Percentiles rank a stretch among this genome's conserved stretches.
These are phyloP conservation scores for Perdita meconis DNA, from an alignment of 2,888 invertebrate genomes.

Conservation along the genomic window DNA sequence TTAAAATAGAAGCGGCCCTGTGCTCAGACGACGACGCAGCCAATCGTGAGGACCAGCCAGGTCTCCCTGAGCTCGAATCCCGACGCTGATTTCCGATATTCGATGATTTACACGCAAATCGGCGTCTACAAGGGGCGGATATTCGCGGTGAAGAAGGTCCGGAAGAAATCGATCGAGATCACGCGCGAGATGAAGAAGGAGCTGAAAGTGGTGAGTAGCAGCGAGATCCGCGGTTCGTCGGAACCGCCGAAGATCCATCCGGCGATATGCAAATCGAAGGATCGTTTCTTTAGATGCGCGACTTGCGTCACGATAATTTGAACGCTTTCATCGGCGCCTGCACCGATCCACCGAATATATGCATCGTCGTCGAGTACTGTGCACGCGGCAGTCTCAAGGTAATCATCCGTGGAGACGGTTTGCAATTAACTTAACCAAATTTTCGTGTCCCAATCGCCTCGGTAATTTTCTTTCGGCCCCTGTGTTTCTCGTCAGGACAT, in stretches of 20 bases:
- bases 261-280: slow-evolving; percentile 30
- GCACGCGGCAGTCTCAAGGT: slow-evolving; percentile 96
- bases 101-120: slow-evolving; percentile 95
- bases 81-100: slow-evolving; percentile 95
- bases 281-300: slow-evolving; percentile 89
- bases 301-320: slow-evolving; percentile 95
- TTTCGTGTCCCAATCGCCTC: not conserved
- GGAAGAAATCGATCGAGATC: slow-evolving; percentile 94
- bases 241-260: not conserved
- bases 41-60: slow-evolving; percentile 91
- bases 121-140: slow-evolving; percentile 95
- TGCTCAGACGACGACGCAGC: slow-evolving; percentile 70
- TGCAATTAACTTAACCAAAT: slow-evolving; percentile 18
- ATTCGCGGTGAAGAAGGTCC: slow-evolving; percentile 93
- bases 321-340: slow-evolving; percentile 97
- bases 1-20: slow-evolving; percentile 13
- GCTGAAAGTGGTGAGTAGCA: slow-evolving; percentile 90
- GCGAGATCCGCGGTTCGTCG: not conserved
- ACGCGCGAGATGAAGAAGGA: slow-evolving; percentile 96
- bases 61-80: slow-evolving; percentile 96
- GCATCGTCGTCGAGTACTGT: slow-evolving; percentile 95
- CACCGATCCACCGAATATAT: slow-evolving; percentile 95
- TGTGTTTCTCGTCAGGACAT: slow-evolving; percentile 89
- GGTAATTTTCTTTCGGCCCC: slow-evolving; percentile 9
- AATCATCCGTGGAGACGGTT: not conserved